Conservation (phyloP, 2,888 invertebrate genomes). For the Brachylomia viminalis region DNA sequence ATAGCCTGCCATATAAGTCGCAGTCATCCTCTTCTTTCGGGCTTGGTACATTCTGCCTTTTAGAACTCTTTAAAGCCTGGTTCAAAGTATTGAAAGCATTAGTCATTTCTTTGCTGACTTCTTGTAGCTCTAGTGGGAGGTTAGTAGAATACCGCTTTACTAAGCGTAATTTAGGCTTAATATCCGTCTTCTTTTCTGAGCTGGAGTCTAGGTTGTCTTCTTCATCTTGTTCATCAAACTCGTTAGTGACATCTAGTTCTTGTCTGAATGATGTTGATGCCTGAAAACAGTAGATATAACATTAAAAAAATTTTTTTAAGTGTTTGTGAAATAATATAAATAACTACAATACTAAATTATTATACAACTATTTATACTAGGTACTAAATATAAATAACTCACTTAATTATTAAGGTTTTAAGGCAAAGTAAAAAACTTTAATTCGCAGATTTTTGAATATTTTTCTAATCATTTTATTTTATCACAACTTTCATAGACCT, state of each 20-base stretch:
- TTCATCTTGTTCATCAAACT: slow-evolving; percentile 40
- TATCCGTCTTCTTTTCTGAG: slow-evolving; percentile 40
- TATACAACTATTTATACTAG: too few species aligned
- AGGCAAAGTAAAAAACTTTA: background rate
- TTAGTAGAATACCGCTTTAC: slow-evolving; percentile 22
- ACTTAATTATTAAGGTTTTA: background rate
- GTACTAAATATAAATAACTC: background rate
- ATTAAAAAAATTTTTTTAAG: background rate
- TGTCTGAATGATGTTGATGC: slow-evolving; percentile 43
- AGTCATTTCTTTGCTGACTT: slow-evolving; percentile 51
- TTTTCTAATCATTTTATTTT: background rate
- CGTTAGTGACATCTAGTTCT: slow-evolving; percentile 32
- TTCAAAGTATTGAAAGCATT: slow-evolving; percentile 51
- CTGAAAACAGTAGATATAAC: slow-evolving; percentile 15
- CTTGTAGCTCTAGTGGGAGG: slow-evolving; percentile 44
- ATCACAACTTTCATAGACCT: background rate
- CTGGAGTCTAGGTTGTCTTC: slow-evolving; percentile 41
- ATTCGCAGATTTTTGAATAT: too few species aligned
- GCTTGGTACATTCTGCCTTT: slow-evolving; percentile 29
- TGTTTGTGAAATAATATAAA: background rate
- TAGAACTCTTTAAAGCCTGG: slow-evolving; percentile 41
- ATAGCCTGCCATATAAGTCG: slow-evolving; percentile 60
- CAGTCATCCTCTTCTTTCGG: slow-evolving; percentile 51
- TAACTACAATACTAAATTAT: too few species aligned
- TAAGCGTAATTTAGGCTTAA: slow-evolving; percentile 32